Evolutionary conservation across 2,888 invertebrate genomes (phyloP).

Genomic region (Cryptocheilus praepositus): DNA sequence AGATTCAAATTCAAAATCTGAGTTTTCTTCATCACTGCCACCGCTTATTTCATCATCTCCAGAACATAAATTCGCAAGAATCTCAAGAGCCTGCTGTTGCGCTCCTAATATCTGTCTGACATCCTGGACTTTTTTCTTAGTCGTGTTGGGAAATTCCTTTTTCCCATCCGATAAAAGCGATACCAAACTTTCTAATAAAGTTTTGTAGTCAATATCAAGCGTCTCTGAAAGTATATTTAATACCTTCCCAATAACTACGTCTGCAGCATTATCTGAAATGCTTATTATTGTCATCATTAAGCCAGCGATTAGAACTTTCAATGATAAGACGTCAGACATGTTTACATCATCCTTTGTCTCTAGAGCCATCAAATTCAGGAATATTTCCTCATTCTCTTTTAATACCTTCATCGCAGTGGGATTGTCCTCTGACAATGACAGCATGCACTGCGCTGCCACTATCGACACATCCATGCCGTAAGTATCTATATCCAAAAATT

Average conservation of each 20-base stretch:
- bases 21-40: slow-evolving; percentile 73
- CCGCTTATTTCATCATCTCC: slow-evolving; percentile 77
- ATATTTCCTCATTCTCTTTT: slow-evolving; percentile 74
- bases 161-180: slow-evolving; percentile 76
- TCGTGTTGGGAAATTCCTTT: slow-evolving; percentile 73
- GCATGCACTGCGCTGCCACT: slow-evolving; percentile 81
- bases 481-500: slow-evolving; percentile 78
- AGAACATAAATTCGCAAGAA: slow-evolving; percentile 82
- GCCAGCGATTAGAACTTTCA: slow-evolving; percentile 79
- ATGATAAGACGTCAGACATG: slow-evolving; percentile 74
- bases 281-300: slow-evolving; percentile 76
- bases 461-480: slow-evolving; percentile 78
- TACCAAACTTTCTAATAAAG: slow-evolving; percentile 76
- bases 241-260: slow-evolving; percentile 74
- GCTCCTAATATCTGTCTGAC: slow-evolving; percentile 79
- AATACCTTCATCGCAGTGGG: slow-evolving; percentile 77
- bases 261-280: slow-evolving; percentile 41
- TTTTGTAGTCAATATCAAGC: slow-evolving; percentile 77
- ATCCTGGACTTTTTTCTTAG: slow-evolving; percentile 76
- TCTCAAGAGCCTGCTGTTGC: slow-evolving; percentile 83
- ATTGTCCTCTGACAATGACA: slow-evolving; percentile 85
- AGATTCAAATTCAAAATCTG: slow-evolving; percentile 72
- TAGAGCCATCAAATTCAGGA: slow-evolving; percentile 52
- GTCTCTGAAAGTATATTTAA: slow-evolving; percentile 77
- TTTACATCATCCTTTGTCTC: slow-evolving; percentile 75